phyloP scores from a whole-genome alignment of 1,140 invertebrate species.

The Tetranychus urticae region DNA sequence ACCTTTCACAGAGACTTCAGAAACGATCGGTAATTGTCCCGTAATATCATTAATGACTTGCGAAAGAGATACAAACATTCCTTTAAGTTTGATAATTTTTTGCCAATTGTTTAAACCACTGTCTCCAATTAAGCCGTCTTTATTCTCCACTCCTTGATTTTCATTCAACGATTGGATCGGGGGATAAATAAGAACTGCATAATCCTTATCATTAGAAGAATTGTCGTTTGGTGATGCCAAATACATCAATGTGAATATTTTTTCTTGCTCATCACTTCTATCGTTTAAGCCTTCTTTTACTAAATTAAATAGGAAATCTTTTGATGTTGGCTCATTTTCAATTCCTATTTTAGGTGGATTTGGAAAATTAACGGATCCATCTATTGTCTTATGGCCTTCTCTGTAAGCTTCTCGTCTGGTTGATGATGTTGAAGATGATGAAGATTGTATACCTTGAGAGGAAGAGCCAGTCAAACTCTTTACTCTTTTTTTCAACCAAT shows the following conservation, averaged over 20 bases:
- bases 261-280: not conserved
- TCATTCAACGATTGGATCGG: not conserved
- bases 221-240: not conserved
- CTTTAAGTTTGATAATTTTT: slow-evolving; percentile 1
- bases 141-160: no score
- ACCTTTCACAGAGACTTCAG: not conserved
- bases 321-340: not conserved
- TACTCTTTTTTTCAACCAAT: not conserved
- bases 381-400: not conserved
- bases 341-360: not conserved
- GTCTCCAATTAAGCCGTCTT: not conserved
- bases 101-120: not conserved
- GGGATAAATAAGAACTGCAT: not conserved
- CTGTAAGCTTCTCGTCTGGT: not conserved
- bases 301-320: not conserved
- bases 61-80: slow-evolving; percentile 1
- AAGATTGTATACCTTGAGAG: not conserved
- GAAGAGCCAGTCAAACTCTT: not conserved
- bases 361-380: not conserved
- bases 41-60: slow-evolving; percentile 3
- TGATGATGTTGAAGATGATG: not conserved
- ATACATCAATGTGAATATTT: not conserved
- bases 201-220: not conserved
- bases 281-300: not conserved
- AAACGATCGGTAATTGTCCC: not conserved